Evolutionary conservation across 2,888 invertebrate genomes (phyloP).

Genomic region (Cactoblastis cactorum): DNA sequence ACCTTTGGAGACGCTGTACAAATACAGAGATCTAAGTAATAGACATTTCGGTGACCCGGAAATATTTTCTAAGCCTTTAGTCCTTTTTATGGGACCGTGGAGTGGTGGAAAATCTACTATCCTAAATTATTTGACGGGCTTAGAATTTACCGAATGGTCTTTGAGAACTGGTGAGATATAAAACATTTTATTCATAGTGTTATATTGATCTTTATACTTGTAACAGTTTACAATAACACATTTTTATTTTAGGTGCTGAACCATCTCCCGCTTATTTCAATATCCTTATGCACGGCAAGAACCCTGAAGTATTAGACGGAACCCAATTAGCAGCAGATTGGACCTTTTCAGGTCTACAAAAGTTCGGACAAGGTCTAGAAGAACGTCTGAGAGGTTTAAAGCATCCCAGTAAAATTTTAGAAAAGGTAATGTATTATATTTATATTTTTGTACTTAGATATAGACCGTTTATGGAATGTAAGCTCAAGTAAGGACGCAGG

Average conservation of each 20-base stretch:
- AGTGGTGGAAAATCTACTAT: constrained; percentile 97
- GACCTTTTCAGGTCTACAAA: constrained; percentile 95
- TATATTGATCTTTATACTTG: too few species aligned
- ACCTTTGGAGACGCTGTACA: constrained; percentile 93
- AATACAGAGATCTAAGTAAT: constrained; percentile 94
- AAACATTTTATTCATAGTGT: too few species aligned
- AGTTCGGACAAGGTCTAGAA: constrained; percentile 95
- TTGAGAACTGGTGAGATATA: constrained; percentile 87
- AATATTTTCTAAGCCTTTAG: constrained; percentile 95
- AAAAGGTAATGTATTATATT: constrained; percentile 82
- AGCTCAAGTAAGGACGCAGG: too few species aligned
- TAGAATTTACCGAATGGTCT: constrained; percentile 90
- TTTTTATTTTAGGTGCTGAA: constrained; percentile 87
- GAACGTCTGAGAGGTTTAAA: constrained; percentile 91
- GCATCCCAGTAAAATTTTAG: constrained; percentile 89
- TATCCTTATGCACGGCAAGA: constrained; percentile 92
- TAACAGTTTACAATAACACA: background rate
- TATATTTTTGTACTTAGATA: background rate
- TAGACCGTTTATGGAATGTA: too few species aligned
- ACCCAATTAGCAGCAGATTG: constrained; percentile 97
- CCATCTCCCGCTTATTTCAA: constrained; percentile 96
- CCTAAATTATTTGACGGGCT: constrained; percentile 93
- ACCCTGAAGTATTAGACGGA: constrained; percentile 91
- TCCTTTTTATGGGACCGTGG: constrained; percentile 97
- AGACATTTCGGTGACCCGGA: constrained; percentile 96